A percentile compares a stretch with the other conserved stretches of the same genome.
These are phyloP conservation scores for Hiodon alosoides DNA, from an alignment of 2,113 vertebrate species.

Conservation along the genomic window DNA sequence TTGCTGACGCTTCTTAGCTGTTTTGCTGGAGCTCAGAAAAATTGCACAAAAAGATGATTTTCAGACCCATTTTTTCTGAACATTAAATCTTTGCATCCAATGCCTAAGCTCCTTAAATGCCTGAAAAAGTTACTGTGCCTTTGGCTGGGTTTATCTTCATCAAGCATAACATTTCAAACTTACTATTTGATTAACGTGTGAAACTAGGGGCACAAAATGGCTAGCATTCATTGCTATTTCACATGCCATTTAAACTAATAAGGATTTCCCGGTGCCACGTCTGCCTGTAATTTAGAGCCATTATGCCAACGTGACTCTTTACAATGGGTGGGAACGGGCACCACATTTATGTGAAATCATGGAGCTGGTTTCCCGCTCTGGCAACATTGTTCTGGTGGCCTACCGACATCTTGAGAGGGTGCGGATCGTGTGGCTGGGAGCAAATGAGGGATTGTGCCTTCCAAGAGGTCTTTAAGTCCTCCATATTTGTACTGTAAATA, in stretches of 20 bases:
- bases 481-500: constrained; percentile 46
- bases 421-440: constrained; percentile 59
- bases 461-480: constrained; percentile 34
- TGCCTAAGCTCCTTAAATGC: too few relatives aligned
- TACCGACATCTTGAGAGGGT: constrained; percentile 42
- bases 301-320: not conserved
- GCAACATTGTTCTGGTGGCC: constrained; percentile 33
- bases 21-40: too few relatives aligned
- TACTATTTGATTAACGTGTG: too few relatives aligned
- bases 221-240: too few relatives aligned
- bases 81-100: too few relatives aligned
- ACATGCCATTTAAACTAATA: not conserved
- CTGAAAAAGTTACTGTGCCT: too few relatives aligned
- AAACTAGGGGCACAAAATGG: too few relatives aligned
- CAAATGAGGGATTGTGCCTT: constrained; percentile 41
- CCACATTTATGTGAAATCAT: constrained; percentile 10
- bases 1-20: too few relatives aligned
- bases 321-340: not conserved
- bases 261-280: not conserved
- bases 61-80: too few relatives aligned
- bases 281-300: not conserved
- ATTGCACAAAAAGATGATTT: too few relatives aligned
- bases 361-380: constrained; percentile 21
- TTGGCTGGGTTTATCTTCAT: too few relatives aligned
- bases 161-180: too few relatives aligned